phyloP scores from a whole-genome alignment of 2,113 vertebrate genomes.

The Pseudopipra pipra region DNA sequence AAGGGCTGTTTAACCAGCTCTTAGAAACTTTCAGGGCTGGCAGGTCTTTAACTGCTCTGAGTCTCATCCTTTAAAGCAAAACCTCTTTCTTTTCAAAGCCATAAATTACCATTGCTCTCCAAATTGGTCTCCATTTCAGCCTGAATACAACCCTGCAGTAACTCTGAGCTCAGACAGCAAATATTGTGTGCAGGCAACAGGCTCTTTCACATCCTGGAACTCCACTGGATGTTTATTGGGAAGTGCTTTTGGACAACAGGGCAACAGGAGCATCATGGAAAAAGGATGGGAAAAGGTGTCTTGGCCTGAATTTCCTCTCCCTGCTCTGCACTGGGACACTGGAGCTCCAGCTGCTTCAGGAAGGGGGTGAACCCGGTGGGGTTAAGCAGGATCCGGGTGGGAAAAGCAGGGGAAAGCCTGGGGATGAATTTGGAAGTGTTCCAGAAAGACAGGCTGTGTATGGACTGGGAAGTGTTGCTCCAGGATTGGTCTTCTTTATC shows the following conservation, averaged over 20 bases:
- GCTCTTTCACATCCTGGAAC: neutral
- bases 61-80: neutral
- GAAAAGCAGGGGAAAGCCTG: neutral
- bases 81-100: neutral
- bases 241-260: neutral
- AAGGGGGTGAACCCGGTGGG: neutral
- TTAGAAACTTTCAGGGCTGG: neutral
- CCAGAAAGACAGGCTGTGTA: no score
- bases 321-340: neutral
- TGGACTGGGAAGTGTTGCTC: neutral
- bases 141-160: neutral
- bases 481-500: neutral
- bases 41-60: neutral
- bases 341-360: neutral
- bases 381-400: neutral
- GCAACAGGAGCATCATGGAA: neutral
- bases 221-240: neutral
- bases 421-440: neutral
- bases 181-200: neutral
- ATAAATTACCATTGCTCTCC: neutral
- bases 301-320: neutral
- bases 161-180: neutral
- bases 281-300: neutral
- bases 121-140: neutral
- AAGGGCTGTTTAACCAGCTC: neutral